Conservation (phyloP, 2,888 invertebrate species). For the Caenorhabditis panamensis region DNA sequence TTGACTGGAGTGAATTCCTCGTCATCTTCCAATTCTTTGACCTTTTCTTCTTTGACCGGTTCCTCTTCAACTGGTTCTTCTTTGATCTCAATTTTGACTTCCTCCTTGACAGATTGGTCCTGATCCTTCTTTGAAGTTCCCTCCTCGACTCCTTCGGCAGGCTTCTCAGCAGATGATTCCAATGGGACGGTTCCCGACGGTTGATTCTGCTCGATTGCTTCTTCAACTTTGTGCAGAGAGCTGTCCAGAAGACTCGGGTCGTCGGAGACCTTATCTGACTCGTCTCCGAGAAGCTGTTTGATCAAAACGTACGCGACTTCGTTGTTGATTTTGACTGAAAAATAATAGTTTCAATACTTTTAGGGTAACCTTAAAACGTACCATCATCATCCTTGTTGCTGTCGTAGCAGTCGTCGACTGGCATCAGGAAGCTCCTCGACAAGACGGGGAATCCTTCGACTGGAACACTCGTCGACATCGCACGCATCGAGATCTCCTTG, state of each 20-base stretch:
- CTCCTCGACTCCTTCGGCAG: too few species aligned
- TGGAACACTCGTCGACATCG: background rate
- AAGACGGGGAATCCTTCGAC: conserved; percentile 4
- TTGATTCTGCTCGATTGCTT: too few species aligned
- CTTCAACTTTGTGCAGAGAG: too few species aligned
- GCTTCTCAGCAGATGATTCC: too few species aligned
- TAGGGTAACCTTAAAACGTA: background rate
- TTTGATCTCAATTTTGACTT: too few species aligned
- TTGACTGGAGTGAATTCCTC: conserved; percentile 26
- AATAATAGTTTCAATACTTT: background rate
- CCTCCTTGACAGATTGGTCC: too few species aligned
- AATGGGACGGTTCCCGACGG: too few species aligned
- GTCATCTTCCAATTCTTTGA: conserved; percentile 3
- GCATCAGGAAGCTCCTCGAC: conserved; percentile 25
- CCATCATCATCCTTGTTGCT: background rate
- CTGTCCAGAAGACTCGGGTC: too few species aligned
- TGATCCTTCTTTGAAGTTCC: too few species aligned
- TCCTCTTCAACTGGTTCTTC: background rate
- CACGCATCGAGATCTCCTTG: background rate
- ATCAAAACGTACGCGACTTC: conserved; percentile 1
- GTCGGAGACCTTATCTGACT: background rate
- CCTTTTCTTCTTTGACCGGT: background rate
- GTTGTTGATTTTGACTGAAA: conserved; percentile 5
- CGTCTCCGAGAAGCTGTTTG: conserved; percentile 13
- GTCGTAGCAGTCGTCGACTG: conserved; percentile 16